Conservation (phyloP, 2,113 vertebrate species). For the Heliornis fulica region DNA sequence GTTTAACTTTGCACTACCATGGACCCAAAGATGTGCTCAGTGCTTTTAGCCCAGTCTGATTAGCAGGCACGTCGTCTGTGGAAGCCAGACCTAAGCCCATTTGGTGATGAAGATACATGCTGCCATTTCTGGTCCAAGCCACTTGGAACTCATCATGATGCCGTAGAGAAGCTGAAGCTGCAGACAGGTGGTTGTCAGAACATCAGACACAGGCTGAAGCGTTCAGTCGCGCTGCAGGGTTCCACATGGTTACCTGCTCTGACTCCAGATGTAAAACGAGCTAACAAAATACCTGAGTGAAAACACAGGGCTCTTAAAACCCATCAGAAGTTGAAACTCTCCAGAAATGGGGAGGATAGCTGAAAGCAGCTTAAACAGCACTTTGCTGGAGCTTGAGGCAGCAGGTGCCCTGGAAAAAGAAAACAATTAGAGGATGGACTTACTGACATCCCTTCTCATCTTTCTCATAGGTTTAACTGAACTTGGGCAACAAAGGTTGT, state of each 20-base stretch:
- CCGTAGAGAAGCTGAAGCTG: neutral
- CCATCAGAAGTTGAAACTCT: neutral
- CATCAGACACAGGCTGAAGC: neutral
- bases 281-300: neutral
- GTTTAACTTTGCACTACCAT: neutral
- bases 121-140: neutral
- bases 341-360: neutral
- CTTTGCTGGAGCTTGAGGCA: neutral
- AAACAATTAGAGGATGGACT: neutral
- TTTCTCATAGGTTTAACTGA: neutral
- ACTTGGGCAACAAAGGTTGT: neutral
- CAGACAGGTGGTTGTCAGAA: neutral
- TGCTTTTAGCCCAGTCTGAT: neutral
- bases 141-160: fast-evolving
- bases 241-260: fast-evolving
- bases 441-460: neutral
- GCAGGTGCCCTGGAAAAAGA: neutral
- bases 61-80: neutral
- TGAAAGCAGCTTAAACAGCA: neutral
- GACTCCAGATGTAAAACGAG: neutral
- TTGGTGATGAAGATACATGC: neutral
- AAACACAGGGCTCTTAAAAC: neutral
- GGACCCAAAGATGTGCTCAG: neutral
- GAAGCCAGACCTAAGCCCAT: fast-evolving
- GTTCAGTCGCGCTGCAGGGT: neutral